Evolutionary conservation across 2,113 vertebrate genomes (phyloP).

Genomic region (Pandion haliaetus): DNA sequence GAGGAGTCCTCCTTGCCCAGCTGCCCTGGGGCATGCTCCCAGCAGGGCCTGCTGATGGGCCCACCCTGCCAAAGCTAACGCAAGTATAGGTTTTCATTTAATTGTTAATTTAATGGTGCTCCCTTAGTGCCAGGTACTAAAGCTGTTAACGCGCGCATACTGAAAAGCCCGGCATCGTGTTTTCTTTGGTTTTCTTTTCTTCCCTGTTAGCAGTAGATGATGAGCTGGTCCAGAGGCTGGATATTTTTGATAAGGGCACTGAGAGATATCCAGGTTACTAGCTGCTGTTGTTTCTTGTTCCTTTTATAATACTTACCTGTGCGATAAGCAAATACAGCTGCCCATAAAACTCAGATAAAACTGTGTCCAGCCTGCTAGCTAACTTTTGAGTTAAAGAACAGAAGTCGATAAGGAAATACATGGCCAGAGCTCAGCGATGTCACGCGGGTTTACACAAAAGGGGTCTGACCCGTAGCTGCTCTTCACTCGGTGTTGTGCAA

Average conservation of each 20-base stretch:
- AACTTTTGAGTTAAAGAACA: background rate
- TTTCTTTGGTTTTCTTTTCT: background rate
- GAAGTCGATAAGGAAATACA: background rate
- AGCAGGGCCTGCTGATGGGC: background rate
- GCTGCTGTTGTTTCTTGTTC: background rate
- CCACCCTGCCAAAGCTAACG: background rate
- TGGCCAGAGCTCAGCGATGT: background rate
- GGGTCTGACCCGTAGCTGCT: accelerated
- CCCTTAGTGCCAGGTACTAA: background rate
- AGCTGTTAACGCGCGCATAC: background rate
- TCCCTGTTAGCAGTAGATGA: background rate
- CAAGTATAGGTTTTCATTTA: background rate
- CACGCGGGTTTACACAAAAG: accelerated
- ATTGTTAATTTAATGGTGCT: background rate
- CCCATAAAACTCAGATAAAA: background rate
- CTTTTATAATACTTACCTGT: background rate
- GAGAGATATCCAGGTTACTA: background rate
- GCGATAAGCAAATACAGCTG: background rate
- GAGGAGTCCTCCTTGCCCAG: background rate
- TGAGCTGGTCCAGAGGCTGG: background rate
- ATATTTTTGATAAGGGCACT: background rate
- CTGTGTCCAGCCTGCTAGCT: background rate
- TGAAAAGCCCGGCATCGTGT: background rate
- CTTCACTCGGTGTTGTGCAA: accelerated
- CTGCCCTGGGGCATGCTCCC: background rate